phyloP scores from a whole-genome alignment of 2,888 invertebrate genomes.

The Dasysyrphus tricinctus region DNA sequence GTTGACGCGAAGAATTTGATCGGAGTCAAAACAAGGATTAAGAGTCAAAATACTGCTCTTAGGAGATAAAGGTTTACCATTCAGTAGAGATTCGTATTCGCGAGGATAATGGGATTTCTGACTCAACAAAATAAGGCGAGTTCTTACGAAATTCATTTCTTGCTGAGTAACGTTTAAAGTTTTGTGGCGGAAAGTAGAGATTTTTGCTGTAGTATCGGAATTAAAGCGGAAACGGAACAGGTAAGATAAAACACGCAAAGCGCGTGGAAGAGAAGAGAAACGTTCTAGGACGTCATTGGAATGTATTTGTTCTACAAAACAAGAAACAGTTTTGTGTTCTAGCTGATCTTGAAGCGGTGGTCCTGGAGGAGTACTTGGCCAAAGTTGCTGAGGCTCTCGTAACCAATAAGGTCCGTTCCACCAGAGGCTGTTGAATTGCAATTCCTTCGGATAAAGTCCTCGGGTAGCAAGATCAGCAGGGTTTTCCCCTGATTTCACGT shows the following conservation, averaged over 20 bases:
- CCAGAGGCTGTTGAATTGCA: too few relatives aligned
- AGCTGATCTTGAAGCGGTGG: background rate
- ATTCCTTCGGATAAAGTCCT: background rate
- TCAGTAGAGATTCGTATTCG: background rate
- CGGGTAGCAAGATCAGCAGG: background rate
- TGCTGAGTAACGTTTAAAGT: background rate
- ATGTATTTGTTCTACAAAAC: background rate
- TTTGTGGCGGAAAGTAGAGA: background rate
- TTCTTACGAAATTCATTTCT: conserved; percentile 16
- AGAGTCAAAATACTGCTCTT: conserved; percentile 1
- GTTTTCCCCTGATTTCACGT: background rate
- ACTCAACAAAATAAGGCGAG: background rate
- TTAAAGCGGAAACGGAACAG: background rate
- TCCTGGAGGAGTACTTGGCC: too few relatives aligned
- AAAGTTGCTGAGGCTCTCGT: too few relatives aligned
- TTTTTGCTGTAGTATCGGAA: background rate
- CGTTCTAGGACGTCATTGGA: background rate
- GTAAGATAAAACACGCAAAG: conserved; percentile 10
- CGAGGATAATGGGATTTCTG: conserved; percentile 1
- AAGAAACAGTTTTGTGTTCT: background rate
- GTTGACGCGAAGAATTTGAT: background rate
- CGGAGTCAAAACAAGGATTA: background rate
- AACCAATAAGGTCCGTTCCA: too few relatives aligned
- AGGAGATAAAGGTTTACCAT: background rate
- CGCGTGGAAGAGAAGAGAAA: conserved; percentile 2